Evolutionary conservation across 1,140 invertebrate genomes (phyloP).

Genomic region (Drosophila ironensis): DNA sequence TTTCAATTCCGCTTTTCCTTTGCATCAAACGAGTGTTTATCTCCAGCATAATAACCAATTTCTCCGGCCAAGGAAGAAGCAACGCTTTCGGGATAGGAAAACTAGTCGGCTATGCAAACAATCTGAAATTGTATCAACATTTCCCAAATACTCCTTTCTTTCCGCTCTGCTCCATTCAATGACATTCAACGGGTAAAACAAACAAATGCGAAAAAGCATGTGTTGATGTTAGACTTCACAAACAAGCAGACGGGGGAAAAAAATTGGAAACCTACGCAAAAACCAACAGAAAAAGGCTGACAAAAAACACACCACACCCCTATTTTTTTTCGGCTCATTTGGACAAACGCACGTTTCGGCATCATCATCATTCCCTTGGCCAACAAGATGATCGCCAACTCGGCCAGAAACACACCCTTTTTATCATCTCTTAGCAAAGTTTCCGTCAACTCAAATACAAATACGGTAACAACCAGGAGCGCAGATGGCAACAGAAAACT

Average conservation of each 20-base stretch:
- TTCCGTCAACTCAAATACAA: constrained; percentile 47
- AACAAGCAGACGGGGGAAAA: constrained; percentile 53
- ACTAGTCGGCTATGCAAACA: constrained; percentile 19
- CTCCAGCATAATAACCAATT: constrained; percentile 3
- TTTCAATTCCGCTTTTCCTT: neutral
- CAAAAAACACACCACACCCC: constrained; percentile 21
- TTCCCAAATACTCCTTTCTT: constrained; percentile 17
- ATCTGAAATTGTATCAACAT: constrained; percentile 41
- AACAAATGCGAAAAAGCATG: constrained; percentile 41
- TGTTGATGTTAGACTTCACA: constrained; percentile 64
- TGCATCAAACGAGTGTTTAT: neutral
- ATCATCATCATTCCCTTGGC: constrained; percentile 28
- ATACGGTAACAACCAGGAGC: constrained; percentile 28
- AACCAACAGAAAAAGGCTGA: constrained; percentile 35
- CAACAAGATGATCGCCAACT: constrained; percentile 17
- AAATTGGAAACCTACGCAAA: constrained; percentile 35
- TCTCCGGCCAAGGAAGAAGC: neutral
- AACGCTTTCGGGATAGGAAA: neutral
- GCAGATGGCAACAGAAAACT: constrained; percentile 50
- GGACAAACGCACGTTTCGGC: constrained; percentile 56
- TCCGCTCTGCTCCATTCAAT: constrained; percentile 32
- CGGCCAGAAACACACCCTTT: constrained; percentile 30
- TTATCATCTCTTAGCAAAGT: constrained; percentile 28
- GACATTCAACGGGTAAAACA: constrained; percentile 41
- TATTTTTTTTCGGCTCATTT: constrained; percentile 58